Percentiles rank a stretch among this genome's conserved stretches.
Evolutionary conservation across 2,797 vertebrate species (phyloP).

Genomic region (Lophotriccus pileatus): DNA sequence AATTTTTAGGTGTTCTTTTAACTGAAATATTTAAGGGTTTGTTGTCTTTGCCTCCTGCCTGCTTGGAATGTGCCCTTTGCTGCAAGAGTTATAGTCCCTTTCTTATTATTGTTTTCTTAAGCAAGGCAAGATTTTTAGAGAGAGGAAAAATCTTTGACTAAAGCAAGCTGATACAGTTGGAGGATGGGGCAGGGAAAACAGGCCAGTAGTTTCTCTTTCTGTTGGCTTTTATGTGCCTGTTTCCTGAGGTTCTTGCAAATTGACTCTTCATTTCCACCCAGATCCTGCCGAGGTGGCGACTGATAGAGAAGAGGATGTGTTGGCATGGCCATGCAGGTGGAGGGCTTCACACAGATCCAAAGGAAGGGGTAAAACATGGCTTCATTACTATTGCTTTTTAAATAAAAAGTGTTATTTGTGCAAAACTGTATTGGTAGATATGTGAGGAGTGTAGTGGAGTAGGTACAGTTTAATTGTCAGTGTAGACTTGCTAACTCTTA

Average conservation of each 20-base stretch:
- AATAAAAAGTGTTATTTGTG: background rate
- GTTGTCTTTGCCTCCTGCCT: background rate
- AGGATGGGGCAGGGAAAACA: background rate
- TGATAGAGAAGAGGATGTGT: conserved; percentile 84
- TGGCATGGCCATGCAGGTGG: conserved; percentile 95
- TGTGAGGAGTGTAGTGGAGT: background rate
- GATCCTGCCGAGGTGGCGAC: conserved; percentile 78
- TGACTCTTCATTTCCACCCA: conserved; percentile 52
- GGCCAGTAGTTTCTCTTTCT: background rate
- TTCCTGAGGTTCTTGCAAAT: conserved; percentile 3
- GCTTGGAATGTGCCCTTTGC: background rate
- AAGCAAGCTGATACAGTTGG: background rate
- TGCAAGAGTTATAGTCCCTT: background rate
- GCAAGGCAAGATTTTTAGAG: background rate
- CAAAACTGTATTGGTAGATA: background rate
- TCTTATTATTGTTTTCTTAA: background rate
- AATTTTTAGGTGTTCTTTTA: background rate
- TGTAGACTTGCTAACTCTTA: background rate
- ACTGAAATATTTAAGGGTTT: background rate
- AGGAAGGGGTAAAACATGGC: conserved; percentile 87
- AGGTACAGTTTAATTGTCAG: background rate
- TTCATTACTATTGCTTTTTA: background rate
- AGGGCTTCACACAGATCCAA: conserved; percentile 88
- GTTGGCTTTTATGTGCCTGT: background rate
- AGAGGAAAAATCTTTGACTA: background rate